Percentiles rank a stretch among this genome's conserved stretches.
phyloP scores from a whole-genome alignment of 2,888 invertebrate genomes.

The Noctua janthina region DNA sequence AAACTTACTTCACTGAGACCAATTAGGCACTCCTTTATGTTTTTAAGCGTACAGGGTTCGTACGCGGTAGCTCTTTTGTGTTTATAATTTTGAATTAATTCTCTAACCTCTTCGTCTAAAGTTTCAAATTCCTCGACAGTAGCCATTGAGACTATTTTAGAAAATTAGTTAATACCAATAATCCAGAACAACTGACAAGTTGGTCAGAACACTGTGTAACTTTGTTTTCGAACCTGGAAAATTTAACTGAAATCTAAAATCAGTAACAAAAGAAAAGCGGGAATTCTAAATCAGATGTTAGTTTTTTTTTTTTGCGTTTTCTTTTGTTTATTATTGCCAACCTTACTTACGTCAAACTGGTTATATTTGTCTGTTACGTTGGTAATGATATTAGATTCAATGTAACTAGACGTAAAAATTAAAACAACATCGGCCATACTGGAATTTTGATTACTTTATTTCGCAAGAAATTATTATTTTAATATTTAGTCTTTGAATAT shows the following conservation, averaged over 20 bases:
- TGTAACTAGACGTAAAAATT: not conserved
- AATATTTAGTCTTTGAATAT: too few relatives aligned
- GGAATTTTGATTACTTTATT: too few relatives aligned
- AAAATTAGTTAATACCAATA: not conserved
- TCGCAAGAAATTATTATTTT: too few relatives aligned
- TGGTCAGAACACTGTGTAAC: not conserved
- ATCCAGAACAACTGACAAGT: slow-evolving; percentile 4
- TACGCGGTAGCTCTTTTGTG: slow-evolving; percentile 83
- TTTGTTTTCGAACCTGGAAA: slow-evolving; percentile 1
- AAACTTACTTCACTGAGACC: slow-evolving; percentile 82
- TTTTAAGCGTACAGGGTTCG: slow-evolving; percentile 84
- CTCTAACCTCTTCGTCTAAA: slow-evolving; percentile 86
- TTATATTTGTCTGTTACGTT: not conserved
- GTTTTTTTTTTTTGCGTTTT: not conserved
- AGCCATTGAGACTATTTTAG: slow-evolving; percentile 62
- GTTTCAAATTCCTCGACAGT: slow-evolving; percentile 71
- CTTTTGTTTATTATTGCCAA: slow-evolving; percentile 24
- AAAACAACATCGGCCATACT: not conserved
- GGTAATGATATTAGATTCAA: not conserved
- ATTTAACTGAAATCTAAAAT: not conserved
- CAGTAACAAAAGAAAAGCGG: slow-evolving; percentile 45
- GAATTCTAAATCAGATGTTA: slow-evolving; percentile 34
- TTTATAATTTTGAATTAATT: slow-evolving; percentile 85
- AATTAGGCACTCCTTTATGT: slow-evolving; percentile 84
- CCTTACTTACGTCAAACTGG: slow-evolving; percentile 1